phyloP scores from a whole-genome alignment of 1,140 invertebrate species.

The Drosophila hydei region DNA sequence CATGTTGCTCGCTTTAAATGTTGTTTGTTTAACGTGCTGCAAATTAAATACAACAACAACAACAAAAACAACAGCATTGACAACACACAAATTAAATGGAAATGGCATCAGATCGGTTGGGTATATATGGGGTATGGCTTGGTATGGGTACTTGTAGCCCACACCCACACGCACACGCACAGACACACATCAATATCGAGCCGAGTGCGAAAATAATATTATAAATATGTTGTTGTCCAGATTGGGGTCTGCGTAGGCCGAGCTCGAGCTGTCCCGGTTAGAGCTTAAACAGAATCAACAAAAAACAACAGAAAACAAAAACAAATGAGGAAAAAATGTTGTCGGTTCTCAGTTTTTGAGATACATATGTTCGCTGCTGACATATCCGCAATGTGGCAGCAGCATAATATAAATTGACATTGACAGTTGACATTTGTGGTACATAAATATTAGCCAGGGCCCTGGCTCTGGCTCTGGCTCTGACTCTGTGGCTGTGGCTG shows the following conservation, averaged over 20 bases:
- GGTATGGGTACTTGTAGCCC: conserved; percentile 3
- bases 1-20: conserved; percentile 48
- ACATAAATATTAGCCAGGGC: conserved; percentile 79
- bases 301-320: conserved; percentile 31
- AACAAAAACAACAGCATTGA: conserved; percentile 32
- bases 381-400: conserved; percentile 80
- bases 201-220: conserved; percentile 76
- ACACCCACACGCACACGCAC: conserved; percentile 49
- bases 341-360: conserved; percentile 59
- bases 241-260: conserved; percentile 63
- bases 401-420: conserved; percentile 81
- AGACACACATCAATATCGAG: conserved; percentile 15
- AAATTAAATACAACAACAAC: conserved; percentile 39
- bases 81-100: conserved; percentile 54
- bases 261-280: conserved; percentile 46
- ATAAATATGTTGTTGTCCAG: conserved; percentile 71
- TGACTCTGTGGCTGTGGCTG: neutral
- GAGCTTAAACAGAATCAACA: conserved; percentile 49
- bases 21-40: conserved; percentile 53
- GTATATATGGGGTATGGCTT: conserved; percentile 9
- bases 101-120: conserved; percentile 20
- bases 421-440: conserved; percentile 81
- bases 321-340: conserved; percentile 29
- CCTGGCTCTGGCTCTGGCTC: too few species aligned
- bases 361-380: conserved; percentile 79